Conservation (phyloP, 2,797 vertebrate species). For the Gymnoscopelus microlampas region DNA sequence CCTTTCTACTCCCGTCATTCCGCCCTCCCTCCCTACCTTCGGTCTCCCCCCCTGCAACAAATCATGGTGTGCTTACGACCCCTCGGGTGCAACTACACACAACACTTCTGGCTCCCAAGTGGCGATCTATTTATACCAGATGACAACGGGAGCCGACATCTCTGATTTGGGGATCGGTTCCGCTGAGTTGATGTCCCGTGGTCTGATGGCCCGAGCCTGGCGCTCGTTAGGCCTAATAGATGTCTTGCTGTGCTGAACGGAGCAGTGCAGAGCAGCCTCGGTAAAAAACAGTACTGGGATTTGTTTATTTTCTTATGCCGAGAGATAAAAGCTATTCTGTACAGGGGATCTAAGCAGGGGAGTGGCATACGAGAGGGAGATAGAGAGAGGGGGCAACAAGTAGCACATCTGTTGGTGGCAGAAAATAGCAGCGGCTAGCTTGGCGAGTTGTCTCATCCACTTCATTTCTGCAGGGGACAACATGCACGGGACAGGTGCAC, state of each 20-base stretch:
- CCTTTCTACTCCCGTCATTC: not conserved
- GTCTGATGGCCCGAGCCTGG: slow-evolving; percentile 55
- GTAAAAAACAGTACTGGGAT: slow-evolving; percentile 15
- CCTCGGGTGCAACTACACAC: slow-evolving; percentile 63
- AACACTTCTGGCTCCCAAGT: slow-evolving; percentile 71
- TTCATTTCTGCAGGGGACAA: too few relatives aligned
- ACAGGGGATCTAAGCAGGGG: slow-evolving; percentile 42
- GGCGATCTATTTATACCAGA: slow-evolving; percentile 75
- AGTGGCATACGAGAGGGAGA: slow-evolving; percentile 23
- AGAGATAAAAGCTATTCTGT: slow-evolving; percentile 31
- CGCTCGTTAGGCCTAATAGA: slow-evolving; percentile 67
- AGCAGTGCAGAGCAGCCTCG: slow-evolving; percentile 25
- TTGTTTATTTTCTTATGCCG: slow-evolving; percentile 3
- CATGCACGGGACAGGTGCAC: slow-evolving; percentile 16
- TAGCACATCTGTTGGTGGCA: slow-evolving; percentile 62
- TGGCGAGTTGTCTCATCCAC: slow-evolving; percentile 32
- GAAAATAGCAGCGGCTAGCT: slow-evolving; percentile 32
- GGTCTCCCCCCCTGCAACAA: slow-evolving; percentile 59
- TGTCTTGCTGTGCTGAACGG: slow-evolving; percentile 44
- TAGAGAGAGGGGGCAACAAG: slow-evolving; percentile 53
- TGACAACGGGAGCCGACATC: slow-evolving; percentile 60
- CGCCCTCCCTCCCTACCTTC: slow-evolving; percentile 39
- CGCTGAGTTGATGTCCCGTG: slow-evolving; percentile 44
- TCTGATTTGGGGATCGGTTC: slow-evolving; percentile 60
- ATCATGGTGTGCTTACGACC: slow-evolving; percentile 77